Percentiles rank a stretch among this genome's conserved stretches.
Evolutionary conservation across 2,113 vertebrate species (phyloP).

Genomic region (Tympanuchus pallidicinctus): DNA sequence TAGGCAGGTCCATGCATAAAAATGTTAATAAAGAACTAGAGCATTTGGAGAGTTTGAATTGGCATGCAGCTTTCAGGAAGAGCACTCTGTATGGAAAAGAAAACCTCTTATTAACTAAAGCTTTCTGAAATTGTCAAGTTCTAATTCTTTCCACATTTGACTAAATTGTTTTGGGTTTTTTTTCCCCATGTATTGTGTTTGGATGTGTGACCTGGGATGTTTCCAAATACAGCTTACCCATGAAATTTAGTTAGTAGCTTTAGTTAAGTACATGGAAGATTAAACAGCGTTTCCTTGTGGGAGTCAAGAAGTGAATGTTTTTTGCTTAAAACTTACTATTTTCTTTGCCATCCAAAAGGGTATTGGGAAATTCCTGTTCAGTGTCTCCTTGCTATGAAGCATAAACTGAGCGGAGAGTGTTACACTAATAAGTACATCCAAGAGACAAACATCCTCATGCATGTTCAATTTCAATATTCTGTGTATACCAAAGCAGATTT

Average conservation of each 20-base stretch:
- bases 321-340: background rate
- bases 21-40: background rate
- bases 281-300: background rate
- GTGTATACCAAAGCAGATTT: background rate
- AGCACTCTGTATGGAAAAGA: background rate
- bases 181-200: background rate
- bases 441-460: background rate
- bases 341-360: slow-evolving; percentile 27
- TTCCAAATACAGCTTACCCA: background rate
- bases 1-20: background rate
- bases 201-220: background rate
- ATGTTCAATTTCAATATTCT: background rate
- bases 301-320: background rate
- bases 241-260: background rate
- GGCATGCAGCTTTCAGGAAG: background rate
- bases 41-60: background rate
- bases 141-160: background rate
- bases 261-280: background rate
- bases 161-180: background rate
- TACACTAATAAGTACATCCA: background rate
- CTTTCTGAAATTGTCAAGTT: background rate
- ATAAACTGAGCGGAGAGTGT: background rate
- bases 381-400: background rate
- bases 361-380: background rate
- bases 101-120: background rate